phyloP scores from a whole-genome alignment of 2,888 invertebrate species.

The Lycocerus yunnanus region DNA sequence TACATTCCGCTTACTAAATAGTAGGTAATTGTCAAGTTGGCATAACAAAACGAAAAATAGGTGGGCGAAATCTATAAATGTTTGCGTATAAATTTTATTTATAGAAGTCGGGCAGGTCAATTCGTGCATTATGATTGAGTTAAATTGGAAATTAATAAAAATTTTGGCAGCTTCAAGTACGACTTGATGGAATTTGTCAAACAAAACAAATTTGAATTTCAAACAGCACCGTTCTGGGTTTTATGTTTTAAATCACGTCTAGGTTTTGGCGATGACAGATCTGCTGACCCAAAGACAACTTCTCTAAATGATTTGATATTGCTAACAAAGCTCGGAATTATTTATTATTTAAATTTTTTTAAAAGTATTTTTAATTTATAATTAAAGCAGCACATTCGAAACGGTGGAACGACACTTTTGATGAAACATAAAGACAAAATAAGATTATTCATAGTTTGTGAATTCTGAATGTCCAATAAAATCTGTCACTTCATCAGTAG shows the following conservation, averaged over 20 bases:
- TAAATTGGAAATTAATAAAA: not conserved
- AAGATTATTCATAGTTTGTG: no score
- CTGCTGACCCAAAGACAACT: no score
- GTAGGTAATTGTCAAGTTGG: constrained; percentile 22
- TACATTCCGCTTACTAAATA: constrained; percentile 19
- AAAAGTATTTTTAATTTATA: no score
- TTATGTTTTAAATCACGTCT: not conserved
- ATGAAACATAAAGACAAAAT: no score
- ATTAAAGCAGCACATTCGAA: no score
- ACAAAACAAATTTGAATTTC: not conserved
- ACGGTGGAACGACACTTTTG: no score
- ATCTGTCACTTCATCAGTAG: no score
- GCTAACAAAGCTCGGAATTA: no score
- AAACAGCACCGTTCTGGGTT: not conserved
- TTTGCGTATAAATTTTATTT: constrained; percentile 18
- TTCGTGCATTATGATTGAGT: constrained; percentile 4
- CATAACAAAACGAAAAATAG: constrained; percentile 20
- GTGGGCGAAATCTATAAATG: constrained; percentile 23
- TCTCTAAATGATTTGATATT: no score
- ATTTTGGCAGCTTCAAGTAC: not conserved
- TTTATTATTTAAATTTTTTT: no score
- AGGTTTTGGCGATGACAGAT: no score
- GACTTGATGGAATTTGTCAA: not conserved
- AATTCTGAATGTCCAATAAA: no score
- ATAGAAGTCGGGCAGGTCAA: constrained; percentile 6